Percentiles rank a stretch among this genome's conserved stretches.
Conservation (phyloP, 2,797 vertebrate species). For the Lates japonicus region DNA sequence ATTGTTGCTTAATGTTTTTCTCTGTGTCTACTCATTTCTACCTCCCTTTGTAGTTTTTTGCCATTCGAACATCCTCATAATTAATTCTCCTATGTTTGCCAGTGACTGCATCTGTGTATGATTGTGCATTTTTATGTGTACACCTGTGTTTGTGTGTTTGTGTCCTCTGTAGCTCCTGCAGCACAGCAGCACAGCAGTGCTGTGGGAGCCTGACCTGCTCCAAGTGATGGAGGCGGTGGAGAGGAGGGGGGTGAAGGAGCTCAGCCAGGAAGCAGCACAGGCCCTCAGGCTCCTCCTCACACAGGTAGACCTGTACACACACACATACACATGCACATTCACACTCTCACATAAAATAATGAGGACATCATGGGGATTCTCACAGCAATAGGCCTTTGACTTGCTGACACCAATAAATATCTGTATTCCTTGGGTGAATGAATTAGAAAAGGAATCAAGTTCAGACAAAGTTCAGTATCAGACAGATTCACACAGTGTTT, state of each 20-base stretch:
- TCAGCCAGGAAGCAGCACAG: constrained; percentile 71
- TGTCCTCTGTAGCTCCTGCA: constrained; percentile 78
- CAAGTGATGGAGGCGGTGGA: constrained; percentile 79
- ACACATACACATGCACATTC: constrained; percentile 4
- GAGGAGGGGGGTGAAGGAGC: constrained; percentile 76
- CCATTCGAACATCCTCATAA: neutral
- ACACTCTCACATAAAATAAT: constrained; percentile 17
- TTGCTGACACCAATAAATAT: neutral
- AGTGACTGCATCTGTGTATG: neutral
- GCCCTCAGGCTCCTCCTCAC: constrained; percentile 77
- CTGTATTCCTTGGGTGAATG: neutral
- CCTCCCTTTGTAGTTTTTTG: neutral
- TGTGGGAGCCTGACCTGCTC: constrained; percentile 77
- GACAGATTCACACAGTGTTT: neutral
- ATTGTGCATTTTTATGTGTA: neutral
- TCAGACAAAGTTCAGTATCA: constrained; percentile 25
- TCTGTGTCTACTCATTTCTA: neutral
- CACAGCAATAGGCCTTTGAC: neutral
- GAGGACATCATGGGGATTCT: neutral
- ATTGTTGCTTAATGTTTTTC: neutral
- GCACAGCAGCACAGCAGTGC: constrained; percentile 60
- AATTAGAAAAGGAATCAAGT: constrained; percentile 4
- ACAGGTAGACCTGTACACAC: constrained; percentile 72
- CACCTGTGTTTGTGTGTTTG: constrained; percentile 9
- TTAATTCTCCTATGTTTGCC: neutral